These are phyloP conservation scores for Corynorhinus townsendii DNA, from an alignment of 2,113 vertebrate genomes.

Conservation along the genomic window DNA sequence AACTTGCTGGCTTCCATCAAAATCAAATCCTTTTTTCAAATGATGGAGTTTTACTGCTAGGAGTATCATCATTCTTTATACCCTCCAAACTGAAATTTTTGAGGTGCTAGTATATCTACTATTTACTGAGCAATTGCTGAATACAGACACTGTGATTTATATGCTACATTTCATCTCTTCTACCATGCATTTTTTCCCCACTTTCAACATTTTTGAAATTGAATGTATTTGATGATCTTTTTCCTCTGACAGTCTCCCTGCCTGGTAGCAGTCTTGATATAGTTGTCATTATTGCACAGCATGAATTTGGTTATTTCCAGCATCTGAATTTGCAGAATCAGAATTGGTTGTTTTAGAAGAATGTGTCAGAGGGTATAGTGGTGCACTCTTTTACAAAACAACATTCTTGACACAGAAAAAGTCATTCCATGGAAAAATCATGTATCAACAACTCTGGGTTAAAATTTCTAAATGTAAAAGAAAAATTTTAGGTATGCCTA, in stretches of 20 bases:
- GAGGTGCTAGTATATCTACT: not conserved
- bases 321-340: not conserved
- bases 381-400: not conserved
- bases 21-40: not conserved
- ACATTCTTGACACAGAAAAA: not conserved
- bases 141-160: not conserved
- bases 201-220: not conserved
- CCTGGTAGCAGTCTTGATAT: not conserved
- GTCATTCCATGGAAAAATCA: not conserved
- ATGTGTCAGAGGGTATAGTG: not conserved
- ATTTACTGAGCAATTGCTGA: not conserved
- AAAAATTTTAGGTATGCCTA: not conserved
- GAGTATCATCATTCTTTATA: not conserved
- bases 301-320: not conserved
- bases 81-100: not conserved
- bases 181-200: not conserved
- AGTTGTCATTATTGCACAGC: not conserved
- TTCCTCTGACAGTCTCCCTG: not conserved
- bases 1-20: not conserved
- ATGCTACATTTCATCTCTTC: not conserved
- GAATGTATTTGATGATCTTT: not conserved
- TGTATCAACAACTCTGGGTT: not conserved
- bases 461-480: slow-evolving; percentile 20
- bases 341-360: not conserved
- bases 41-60: not conserved